Percentiles rank a stretch among this genome's conserved stretches.
Evolutionary conservation across 2,113 vertebrate species (phyloP).

Genomic region (Empidonax traillii): DNA sequence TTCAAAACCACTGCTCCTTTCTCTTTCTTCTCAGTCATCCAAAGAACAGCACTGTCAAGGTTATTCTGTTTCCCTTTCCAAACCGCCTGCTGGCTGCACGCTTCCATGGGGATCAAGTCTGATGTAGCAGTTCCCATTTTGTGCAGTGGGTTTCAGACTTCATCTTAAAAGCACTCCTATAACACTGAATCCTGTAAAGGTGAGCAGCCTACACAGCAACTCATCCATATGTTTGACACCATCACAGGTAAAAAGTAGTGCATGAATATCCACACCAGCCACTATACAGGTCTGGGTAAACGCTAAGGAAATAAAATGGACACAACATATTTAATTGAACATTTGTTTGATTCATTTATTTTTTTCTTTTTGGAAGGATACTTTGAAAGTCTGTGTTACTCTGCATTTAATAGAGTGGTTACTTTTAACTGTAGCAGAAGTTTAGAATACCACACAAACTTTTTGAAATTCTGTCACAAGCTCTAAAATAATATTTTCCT

Average conservation of each 20-base stretch:
- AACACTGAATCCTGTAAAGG: background rate
- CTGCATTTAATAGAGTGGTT: background rate
- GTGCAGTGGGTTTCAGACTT: background rate
- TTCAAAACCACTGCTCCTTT: background rate
- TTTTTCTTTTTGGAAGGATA: background rate
- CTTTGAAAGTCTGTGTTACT: background rate
- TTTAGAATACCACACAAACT: background rate
- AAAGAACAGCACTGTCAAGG: background rate
- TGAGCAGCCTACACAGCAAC: background rate
- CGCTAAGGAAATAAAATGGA: fast-evolving
- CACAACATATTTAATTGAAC: background rate
- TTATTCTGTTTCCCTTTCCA: background rate
- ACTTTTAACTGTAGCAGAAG: background rate
- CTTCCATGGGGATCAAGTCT: background rate
- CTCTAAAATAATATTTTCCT: conserved; percentile 45
- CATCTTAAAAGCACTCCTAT: background rate
- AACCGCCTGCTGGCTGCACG: background rate
- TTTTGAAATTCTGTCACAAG: conserved; percentile 22
- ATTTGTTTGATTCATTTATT: background rate
- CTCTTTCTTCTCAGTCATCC: background rate
- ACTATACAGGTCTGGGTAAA: background rate
- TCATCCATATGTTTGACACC: background rate
- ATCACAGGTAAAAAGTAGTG: background rate
- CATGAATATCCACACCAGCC: background rate
- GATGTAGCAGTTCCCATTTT: background rate